Evolutionary conservation across 2,888 invertebrate species (phyloP).

Genomic region (Eupithecia insigniata): DNA sequence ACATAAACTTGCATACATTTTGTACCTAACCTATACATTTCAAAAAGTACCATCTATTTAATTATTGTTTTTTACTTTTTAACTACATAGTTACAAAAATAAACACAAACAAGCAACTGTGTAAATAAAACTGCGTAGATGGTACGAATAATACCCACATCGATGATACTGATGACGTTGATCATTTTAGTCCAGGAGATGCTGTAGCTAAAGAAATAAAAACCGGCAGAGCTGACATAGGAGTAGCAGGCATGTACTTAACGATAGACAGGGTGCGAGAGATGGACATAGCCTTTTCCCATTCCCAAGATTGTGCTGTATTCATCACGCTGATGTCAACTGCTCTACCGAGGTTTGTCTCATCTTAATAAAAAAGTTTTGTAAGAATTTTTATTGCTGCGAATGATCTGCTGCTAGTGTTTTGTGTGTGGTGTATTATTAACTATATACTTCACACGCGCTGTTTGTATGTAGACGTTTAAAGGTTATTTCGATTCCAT

Average conservation of each 20-base stretch:
- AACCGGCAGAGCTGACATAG: constrained; percentile 85
- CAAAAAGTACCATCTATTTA: too few relatives aligned
- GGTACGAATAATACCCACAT: neutral
- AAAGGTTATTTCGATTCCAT: too few relatives aligned
- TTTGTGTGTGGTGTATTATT: too few relatives aligned
- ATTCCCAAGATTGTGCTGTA: constrained; percentile 90
- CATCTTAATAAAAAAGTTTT: neutral
- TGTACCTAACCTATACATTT: too few relatives aligned
- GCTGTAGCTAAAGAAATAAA: constrained; percentile 84
- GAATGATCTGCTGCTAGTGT: too few relatives aligned
- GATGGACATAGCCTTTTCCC: constrained; percentile 86
- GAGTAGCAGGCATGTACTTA: constrained; percentile 88
- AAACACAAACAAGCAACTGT: neutral
- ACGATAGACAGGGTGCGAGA: constrained; percentile 80
- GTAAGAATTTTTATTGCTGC: too few relatives aligned
- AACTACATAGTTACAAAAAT: too few relatives aligned
- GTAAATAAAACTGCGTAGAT: too few relatives aligned
- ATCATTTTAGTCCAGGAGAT: constrained; percentile 81
- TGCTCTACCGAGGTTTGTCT: constrained; percentile 87
- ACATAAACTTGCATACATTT: too few relatives aligned
- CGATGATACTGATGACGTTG: neutral
- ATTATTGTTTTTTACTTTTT: too few relatives aligned
- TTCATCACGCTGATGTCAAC: constrained; percentile 91
- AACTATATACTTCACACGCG: too few relatives aligned
- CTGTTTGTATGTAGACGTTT: too few relatives aligned